Base-by-base conservation (phyloP, 2,797 vertebrate genomes). In the Spatula versicolor region DNA sequence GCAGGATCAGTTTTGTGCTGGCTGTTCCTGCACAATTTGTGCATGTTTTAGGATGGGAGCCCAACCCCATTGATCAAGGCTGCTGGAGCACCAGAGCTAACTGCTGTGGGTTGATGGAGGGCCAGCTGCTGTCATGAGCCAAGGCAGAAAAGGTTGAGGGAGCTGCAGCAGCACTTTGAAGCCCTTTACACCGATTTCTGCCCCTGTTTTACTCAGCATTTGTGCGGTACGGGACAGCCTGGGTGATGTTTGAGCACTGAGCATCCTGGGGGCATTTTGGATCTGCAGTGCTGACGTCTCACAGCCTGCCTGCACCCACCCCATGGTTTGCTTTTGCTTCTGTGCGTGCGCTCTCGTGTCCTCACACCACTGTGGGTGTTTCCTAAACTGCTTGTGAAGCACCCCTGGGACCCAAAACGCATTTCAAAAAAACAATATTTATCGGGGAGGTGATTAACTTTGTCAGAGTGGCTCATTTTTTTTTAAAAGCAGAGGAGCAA, bases 31-130 rank as follows among this genome's bases (percentile, higher is more conserved):
- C 30, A 1, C 5, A 26, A 26, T 56, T 12, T 33, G n/a, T 21
- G 13, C 5, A 33, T 3, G 4, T 31, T 23, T 41, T 55, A 7
- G 18, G 19, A 39, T 43, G 54, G 59, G 35, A 11, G 19, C 18
- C 13, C 25, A 15, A 43, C 7, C 3, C 21, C 9, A 2, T 20
- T 28, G 1, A 1, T 33, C 23, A 31, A 10, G 31, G 43, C 33
- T 11, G 12, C 22, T 10, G 50, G 43, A 4, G 1, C 35, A 15
- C 17, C 45, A 4, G 15, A 28, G 50, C 48, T 13, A 2, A 17
- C 3, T 13, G 3, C 28, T 11, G 7, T 20, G 21, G 43, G 39
- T 5, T 28, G 50, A 43, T 15, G 43, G 13, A 6, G 85, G 37
- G 8, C 30, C 66, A 25, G 23, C 56, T 60, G 30, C 45, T 8